phyloP scores from a whole-genome alignment of 1,140 invertebrate species.

The Aphelenchoides fujianensis region DNA sequence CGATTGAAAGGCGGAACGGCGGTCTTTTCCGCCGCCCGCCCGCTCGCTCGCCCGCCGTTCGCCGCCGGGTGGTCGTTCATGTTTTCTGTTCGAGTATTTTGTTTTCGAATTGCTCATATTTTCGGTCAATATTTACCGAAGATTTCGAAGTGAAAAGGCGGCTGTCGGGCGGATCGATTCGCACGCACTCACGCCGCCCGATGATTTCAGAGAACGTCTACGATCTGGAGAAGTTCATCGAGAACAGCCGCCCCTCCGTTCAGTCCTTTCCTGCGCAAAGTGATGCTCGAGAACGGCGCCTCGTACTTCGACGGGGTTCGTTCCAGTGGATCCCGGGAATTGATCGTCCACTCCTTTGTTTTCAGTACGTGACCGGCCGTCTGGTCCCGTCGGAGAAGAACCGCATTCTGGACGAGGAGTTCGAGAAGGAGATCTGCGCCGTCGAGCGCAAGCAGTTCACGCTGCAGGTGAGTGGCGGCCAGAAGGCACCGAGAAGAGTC shows the following conservation, averaged over 20 bases:
- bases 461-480: neutral
- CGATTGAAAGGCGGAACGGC: neutral
- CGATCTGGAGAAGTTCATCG: constrained; percentile 11
- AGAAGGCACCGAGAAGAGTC: no score
- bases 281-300: constrained; percentile 13
- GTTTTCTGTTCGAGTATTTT: neutral
- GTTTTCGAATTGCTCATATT: no score
- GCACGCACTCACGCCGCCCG: no score
- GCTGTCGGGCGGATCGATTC: no score
- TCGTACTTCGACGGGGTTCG: constrained; percentile 9
- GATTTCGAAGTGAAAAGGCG: no score
- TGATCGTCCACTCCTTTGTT: neutral
- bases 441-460: constrained; percentile 1
- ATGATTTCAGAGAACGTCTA: constrained; percentile 13
- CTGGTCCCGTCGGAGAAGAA: neutral
- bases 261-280: constrained; percentile 8
- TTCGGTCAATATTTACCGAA: no score
- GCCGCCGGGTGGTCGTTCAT: neutral
- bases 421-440: neutral
- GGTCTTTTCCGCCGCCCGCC: neutral
- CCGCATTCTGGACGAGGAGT: neutral
- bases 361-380: constrained; percentile 12
- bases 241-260: neutral
- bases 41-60: no score
- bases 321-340: neutral